Conservation (phyloP, 2,797 vertebrate species). For the Synanceia verrucosa region DNA sequence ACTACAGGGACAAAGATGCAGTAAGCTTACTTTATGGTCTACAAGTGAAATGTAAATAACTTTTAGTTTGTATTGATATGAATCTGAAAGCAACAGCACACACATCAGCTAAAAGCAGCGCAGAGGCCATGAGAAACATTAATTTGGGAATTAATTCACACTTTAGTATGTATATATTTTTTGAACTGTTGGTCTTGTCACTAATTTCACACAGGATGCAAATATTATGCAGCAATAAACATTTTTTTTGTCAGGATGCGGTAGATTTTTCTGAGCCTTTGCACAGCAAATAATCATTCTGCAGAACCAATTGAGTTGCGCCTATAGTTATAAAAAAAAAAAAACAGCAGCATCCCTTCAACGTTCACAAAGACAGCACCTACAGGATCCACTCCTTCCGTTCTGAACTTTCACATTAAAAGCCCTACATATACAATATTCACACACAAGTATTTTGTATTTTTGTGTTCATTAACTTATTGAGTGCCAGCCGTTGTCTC, state of each 20-base stretch:
- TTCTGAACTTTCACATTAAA: not conserved
- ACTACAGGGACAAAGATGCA: slow-evolving; percentile 35
- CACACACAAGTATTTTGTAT: not conserved
- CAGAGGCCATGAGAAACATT: not conserved
- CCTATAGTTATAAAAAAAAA: not conserved
- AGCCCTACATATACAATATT: not conserved
- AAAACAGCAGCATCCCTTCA: not conserved
- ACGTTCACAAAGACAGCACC: no score
- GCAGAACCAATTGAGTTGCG: not conserved
- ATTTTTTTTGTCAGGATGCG: not conserved
- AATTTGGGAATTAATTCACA: not conserved
- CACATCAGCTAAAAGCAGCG: not conserved
- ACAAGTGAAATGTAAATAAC: slow-evolving; percentile 10
- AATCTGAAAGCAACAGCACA: not conserved
- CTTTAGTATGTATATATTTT: not conserved
- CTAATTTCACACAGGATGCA: not conserved
- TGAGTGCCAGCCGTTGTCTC: no score
- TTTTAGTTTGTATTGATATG: slow-evolving; percentile 6
- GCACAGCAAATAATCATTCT: not conserved
- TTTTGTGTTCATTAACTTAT: no score
- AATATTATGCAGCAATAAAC: not conserved
- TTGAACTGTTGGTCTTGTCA: not conserved
- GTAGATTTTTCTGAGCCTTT: not conserved
- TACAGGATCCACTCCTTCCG: no score
- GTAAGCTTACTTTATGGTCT: not conserved